These are phyloP conservation scores for Coptodon bakossiorum DNA, from an alignment of 2,113 vertebrate genomes.

Conservation along the genomic window DNA sequence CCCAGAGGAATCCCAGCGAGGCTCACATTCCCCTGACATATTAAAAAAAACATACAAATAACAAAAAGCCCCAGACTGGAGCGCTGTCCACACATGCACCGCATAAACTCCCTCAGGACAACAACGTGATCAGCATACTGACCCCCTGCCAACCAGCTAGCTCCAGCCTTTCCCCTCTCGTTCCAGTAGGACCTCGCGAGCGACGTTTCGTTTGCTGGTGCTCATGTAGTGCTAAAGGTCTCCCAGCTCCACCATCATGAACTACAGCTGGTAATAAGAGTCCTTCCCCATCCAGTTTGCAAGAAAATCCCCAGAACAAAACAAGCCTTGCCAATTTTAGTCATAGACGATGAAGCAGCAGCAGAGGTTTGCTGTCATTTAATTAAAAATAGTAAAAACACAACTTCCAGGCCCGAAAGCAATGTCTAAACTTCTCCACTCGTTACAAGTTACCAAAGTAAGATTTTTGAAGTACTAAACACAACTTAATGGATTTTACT, in stretches of 20 bases:
- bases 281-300: neutral
- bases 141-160: neutral
- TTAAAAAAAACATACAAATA: neutral
- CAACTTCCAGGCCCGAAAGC: accelerated
- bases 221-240: neutral
- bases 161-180: neutral
- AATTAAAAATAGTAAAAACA: neutral
- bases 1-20: neutral
- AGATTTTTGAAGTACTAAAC: neutral
- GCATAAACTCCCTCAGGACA: neutral
- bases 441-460: neutral
- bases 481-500: neutral
- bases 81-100: accelerated
- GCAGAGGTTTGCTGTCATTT: neutral
- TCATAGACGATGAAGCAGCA: accelerated
- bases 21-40: neutral
- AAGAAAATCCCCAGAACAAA: neutral
- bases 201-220: neutral
- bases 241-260: neutral
- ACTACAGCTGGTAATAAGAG: neutral
- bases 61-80: accelerated
- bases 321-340: neutral
- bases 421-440: neutral
- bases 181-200: neutral
- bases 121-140: neutral